These are phyloP conservation scores for Brachystomella parvula DNA, from an alignment of 1,140 invertebrate species.

Conservation along the genomic window DNA sequence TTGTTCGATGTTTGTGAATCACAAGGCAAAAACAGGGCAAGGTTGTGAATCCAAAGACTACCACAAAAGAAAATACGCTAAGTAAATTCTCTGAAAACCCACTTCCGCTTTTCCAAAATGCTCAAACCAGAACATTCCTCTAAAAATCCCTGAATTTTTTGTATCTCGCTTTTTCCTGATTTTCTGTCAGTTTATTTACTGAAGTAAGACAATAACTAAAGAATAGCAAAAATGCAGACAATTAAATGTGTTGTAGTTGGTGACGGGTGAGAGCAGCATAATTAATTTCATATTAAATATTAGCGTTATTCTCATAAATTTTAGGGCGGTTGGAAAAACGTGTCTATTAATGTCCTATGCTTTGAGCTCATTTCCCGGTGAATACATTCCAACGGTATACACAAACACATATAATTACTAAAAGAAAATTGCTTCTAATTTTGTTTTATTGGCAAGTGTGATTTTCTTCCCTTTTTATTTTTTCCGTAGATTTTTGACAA, in stretches of 20 bases:
- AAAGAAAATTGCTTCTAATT: no score
- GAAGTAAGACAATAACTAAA: not conserved
- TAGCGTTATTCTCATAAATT: not conserved
- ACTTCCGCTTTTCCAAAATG: no score
- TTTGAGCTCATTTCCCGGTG: slow-evolving; percentile 87
- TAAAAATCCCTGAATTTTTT: not conserved
- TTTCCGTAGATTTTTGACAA: slow-evolving; percentile 71
- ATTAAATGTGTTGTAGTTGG: slow-evolving; percentile 2
- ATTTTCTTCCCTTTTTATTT: no score
- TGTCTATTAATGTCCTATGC: slow-evolving; percentile 93
- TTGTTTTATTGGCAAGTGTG: no score
- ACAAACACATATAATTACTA: slow-evolving; percentile 21
- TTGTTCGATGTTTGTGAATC: no score
- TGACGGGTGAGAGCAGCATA: not conserved
- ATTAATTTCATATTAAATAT: not conserved
- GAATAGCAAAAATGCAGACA: not conserved
- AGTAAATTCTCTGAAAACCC: no score
- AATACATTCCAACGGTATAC: slow-evolving; percentile 50
- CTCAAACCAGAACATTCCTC: no score
- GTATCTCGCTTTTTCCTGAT: no score
- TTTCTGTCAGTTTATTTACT: no score
- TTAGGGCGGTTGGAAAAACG: slow-evolving; percentile 90
- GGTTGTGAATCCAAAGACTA: no score
- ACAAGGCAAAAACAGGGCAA: no score
- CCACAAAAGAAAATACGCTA: no score